A percentile compares a stretch with the other conserved stretches of the same genome.
Evolutionary conservation across 2,113 vertebrate species (phyloP).

Genomic region (Rhynchomys soricoides): DNA sequence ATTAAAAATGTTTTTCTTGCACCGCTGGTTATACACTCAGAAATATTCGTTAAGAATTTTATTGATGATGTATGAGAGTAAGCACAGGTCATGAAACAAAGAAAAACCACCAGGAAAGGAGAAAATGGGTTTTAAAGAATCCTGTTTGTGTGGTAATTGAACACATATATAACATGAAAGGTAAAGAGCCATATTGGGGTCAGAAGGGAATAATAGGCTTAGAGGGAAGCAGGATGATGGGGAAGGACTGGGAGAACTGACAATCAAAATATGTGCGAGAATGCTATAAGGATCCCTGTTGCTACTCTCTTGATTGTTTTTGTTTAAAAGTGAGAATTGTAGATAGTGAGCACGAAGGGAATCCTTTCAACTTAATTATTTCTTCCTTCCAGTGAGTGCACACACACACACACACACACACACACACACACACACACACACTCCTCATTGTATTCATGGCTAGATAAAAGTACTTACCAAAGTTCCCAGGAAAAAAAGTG

Average conservation of each 20-base stretch:
- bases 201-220: not conserved
- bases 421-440: not conserved
- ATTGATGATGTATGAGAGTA: no score
- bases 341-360: not conserved
- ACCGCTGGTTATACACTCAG: slow-evolving; percentile 7
- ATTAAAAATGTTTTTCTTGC: not conserved
- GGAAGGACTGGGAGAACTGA: not conserved
- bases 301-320: not conserved
- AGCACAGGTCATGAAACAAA: not conserved
- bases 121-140: not conserved
- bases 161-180: not conserved
- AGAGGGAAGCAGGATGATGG: not conserved
- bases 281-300: not conserved
- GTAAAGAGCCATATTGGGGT: not conserved
- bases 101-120: not conserved
- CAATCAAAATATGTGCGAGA: not conserved
- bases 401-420: not conserved
- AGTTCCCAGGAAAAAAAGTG: not conserved
- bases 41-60: slow-evolving; percentile 10
- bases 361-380: not conserved
- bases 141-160: no score
- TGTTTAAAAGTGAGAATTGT: not conserved
- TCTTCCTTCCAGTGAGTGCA: not conserved
- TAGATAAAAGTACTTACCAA: not conserved
- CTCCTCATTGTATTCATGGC: not conserved